Conservation (phyloP, 2,797 vertebrate genomes). For the Eutrigla gurnardus region DNA sequence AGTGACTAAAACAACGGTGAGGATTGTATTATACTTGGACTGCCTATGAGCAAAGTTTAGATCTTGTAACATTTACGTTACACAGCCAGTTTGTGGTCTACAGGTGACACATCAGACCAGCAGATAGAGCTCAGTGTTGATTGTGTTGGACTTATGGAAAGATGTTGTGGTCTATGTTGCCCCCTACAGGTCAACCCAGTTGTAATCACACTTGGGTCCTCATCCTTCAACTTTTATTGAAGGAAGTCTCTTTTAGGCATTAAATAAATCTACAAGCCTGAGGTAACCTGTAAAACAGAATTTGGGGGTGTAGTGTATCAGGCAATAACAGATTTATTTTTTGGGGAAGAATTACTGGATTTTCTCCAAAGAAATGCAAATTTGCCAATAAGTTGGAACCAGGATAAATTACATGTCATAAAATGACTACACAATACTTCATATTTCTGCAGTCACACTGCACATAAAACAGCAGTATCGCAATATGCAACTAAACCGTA, state of each 20-base stretch:
- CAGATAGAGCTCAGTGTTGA: not conserved
- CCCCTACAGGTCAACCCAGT: constrained; percentile 60
- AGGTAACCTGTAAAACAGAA: not conserved
- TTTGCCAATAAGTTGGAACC: not conserved
- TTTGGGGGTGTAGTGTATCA: not conserved
- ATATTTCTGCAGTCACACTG: not conserved
- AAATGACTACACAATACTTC: not conserved
- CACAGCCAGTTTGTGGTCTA: not conserved
- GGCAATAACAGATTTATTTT: not conserved
- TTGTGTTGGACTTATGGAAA: not conserved
- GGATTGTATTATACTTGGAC: not conserved
- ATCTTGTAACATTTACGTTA: not conserved
- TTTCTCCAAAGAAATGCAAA: not conserved
- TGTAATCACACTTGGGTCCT: not conserved
- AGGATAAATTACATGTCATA: not conserved
- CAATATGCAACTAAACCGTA: constrained; percentile 36
- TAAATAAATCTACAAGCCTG: not conserved
- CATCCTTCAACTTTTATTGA: not conserved
- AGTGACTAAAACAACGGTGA: not conserved
- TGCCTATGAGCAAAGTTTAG: not conserved
- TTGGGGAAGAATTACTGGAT: not conserved
- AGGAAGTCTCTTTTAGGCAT: not conserved
- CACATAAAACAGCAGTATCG: constrained; percentile 10
- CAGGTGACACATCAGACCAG: not conserved
- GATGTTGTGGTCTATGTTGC: constrained; percentile 65